Evolutionary conservation across 2,888 invertebrate species (phyloP).

Genomic region (Lasioglossum villosulum): DNA sequence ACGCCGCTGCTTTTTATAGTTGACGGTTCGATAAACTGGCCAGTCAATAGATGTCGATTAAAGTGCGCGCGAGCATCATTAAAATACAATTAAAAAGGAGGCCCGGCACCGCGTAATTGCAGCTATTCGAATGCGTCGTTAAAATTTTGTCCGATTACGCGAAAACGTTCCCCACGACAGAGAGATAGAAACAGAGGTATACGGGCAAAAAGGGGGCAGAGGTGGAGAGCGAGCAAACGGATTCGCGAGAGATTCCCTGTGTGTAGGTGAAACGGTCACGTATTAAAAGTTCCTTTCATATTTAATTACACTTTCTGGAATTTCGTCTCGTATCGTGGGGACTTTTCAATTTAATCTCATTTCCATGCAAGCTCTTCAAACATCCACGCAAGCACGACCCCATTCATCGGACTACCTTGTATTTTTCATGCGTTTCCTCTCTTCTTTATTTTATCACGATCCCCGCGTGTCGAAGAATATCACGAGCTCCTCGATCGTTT

Average conservation of each 20-base stretch:
- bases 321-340: slow-evolving; percentile 35
- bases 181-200: neutral
- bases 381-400: slow-evolving; percentile 28
- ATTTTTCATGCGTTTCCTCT: slow-evolving; percentile 9
- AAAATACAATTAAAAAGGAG: slow-evolving; percentile 53
- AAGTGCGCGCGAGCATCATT: slow-evolving; percentile 48
- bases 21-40: slow-evolving; percentile 30
- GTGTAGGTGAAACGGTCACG: slow-evolving; percentile 27
- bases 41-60: slow-evolving; percentile 50
- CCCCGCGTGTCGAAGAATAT: neutral
- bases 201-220: neutral
- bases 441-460: slow-evolving; percentile 23
- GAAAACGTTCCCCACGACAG: slow-evolving; percentile 12
- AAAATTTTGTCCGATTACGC: slow-evolving; percentile 32
- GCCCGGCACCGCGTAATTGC: slow-evolving; percentile 1
- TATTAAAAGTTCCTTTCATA: slow-evolving; percentile 52
- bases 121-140: slow-evolving; percentile 38
- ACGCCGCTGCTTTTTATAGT: slow-evolving; percentile 12
- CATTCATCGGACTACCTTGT: slow-evolving; percentile 26
- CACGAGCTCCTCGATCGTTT: slow-evolving; percentile 3
- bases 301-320: slow-evolving; percentile 51
- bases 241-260: slow-evolving; percentile 4
- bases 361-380: slow-evolving; percentile 51
- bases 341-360: slow-evolving; percentile 54
- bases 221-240: neutral